phyloP scores from a whole-genome alignment of 2,113 vertebrate species.

The Cinclus cinclus region DNA sequence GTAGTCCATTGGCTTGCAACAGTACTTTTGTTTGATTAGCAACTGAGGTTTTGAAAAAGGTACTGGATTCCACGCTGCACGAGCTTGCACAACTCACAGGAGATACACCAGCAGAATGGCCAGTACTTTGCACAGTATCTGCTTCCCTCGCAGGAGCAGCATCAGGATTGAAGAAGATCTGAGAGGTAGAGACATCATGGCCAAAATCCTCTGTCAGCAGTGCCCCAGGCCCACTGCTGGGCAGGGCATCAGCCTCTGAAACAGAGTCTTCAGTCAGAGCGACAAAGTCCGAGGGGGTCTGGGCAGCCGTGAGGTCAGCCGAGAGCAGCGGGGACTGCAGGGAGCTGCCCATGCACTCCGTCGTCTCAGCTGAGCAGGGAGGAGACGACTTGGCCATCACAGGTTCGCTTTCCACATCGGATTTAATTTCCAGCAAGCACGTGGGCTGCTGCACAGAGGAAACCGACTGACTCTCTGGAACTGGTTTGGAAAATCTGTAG shows the following conservation, averaged over 20 bases:
- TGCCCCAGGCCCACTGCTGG: conserved; percentile 74
- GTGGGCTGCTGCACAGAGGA: conserved; percentile 72
- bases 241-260: conserved; percentile 86
- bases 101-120: conserved; percentile 30
- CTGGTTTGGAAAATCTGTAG: conserved; percentile 84
- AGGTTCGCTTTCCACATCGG: conserved; percentile 65
- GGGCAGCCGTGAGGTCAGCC: conserved; percentile 88
- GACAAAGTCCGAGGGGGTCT: conserved; percentile 92
- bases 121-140: background rate
- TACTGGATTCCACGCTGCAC: background rate
- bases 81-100: conserved; percentile 33
- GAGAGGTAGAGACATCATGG: conserved; percentile 78
- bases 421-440: conserved; percentile 73
- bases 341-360: conserved; percentile 85
- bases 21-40: conserved; percentile 52
- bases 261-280: conserved; percentile 90
- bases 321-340: conserved; percentile 89
- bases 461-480: conserved; percentile 60
- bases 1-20: conserved; percentile 45
- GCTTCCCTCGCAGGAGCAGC: conserved; percentile 21
- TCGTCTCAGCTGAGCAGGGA: conserved; percentile 80
- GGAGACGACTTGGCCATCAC: conserved; percentile 69
- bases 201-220: conserved; percentile 71
- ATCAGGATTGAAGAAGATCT: conserved; percentile 71
- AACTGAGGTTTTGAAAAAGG: conserved; percentile 56